Evolutionary conservation across 2,888 invertebrate species (phyloP), one percentile per base, ranked within the genome.

Genomic region (Macaria notata): DNA sequence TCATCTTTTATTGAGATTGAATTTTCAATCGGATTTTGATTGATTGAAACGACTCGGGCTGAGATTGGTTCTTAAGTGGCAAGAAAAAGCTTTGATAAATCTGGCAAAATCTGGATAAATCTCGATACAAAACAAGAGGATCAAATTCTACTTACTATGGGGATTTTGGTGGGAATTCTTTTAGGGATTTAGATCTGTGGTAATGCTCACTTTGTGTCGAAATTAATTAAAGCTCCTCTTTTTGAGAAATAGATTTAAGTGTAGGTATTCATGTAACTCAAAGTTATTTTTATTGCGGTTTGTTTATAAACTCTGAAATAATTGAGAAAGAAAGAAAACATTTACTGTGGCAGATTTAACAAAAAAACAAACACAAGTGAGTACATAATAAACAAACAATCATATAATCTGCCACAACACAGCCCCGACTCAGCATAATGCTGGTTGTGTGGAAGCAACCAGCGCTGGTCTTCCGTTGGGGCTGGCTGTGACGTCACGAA

Each of bases 21-120:
- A 88, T 83, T 84, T 85, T 85, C 86, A 88, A 88, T 84, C 76
- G 81, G 77, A 78, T 81, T 77, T 76, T 84, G 88, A 89, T 88
- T 89, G 88, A 90, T 89, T 83, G 86, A 81, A 86, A 81, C 81
- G 84, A 79, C 76, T 73, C 69, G 69, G 68, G 77, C 72, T 79
- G 65, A 80, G 78, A 85, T 85, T 83, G 88, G 83, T 82, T 84
- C 82, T 83, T 84, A 86, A 88, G 83, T 81, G 83, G 84, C 77
- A 81, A 80, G 76, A 83, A 83, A 84, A 81, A 83, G 76, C 82
- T 82, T 81, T 78, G 79, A 82, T 83, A 85, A 86, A 84, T 81
- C n/a, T n/a, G n/a, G n/a, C n/a, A n/a, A n/a, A n/a, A n/a, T n/a
- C 58, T 54, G 57, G 33, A 38, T 54, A 58, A 81, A 79, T 77